A percentile compares a stretch with the other conserved stretches of the same genome.
Evolutionary conservation across 2,113 vertebrate genomes (phyloP).

Genomic region (Panthera uncia): DNA sequence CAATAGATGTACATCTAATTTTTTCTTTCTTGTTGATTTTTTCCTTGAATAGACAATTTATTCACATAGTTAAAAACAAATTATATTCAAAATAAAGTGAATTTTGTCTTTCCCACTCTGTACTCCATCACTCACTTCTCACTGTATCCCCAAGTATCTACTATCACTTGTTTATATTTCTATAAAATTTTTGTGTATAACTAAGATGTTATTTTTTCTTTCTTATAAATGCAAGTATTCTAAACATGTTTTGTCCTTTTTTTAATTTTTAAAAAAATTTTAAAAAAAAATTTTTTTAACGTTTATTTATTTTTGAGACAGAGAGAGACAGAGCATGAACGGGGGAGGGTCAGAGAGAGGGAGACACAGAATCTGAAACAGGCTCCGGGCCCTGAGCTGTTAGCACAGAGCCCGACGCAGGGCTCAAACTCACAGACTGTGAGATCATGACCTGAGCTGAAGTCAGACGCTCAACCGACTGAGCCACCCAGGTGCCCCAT

Average conservation of each 20-base stretch:
- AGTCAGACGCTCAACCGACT: no score
- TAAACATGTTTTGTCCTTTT: neutral
- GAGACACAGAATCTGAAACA: no score
- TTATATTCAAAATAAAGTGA: neutral
- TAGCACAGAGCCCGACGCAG: no score
- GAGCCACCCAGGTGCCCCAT: no score
- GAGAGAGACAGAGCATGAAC: no score
- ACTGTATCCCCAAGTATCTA: neutral
- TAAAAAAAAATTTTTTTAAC: no score
- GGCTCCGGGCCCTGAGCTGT: no score
- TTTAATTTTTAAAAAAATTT: no score
- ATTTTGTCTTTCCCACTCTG: neutral
- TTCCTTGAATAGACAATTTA: neutral
- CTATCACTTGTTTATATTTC: neutral
- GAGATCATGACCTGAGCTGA: no score
- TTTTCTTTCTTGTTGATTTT: neutral
- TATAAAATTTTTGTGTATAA: neutral
- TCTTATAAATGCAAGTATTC: neutral
- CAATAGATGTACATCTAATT: neutral
- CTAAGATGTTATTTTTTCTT: neutral
- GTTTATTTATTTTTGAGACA: no score
- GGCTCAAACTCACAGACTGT: no score
- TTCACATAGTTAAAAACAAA: constrained; percentile 10
- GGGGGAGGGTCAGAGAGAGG: no score
- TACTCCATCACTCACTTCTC: neutral